A percentile compares a stretch with the other conserved stretches of the same genome.
Evolutionary conservation across 2,113 vertebrate genomes (phyloP).

Genomic region (Patagioenas fasciata): DNA sequence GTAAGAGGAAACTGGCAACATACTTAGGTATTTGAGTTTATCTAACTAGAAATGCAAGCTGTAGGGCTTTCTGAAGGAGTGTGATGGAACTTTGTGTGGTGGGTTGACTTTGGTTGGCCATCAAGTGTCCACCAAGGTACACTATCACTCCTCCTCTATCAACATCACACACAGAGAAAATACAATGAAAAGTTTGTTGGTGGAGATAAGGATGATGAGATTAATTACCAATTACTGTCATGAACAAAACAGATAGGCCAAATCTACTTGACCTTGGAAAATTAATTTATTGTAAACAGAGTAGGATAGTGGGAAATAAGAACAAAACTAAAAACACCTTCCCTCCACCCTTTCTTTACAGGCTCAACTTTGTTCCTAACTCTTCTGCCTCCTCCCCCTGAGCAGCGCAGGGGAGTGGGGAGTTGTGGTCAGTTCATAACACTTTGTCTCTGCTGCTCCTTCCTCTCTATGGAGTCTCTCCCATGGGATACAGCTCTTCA

Average conservation of each 20-base stretch:
- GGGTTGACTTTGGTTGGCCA: not conserved
- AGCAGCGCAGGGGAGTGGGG: accelerated
- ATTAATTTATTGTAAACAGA: not conserved
- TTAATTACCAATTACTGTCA: not conserved
- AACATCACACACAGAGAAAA: not conserved
- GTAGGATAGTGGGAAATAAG: not conserved
- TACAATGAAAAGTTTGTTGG: accelerated
- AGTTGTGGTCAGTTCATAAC: not conserved
- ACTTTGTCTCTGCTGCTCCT: not conserved
- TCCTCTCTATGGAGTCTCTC: not conserved
- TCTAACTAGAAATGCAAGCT: not conserved
- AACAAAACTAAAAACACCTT: not conserved
- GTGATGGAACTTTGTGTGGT: not conserved
- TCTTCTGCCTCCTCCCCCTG: not conserved
- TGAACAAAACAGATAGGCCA: not conserved
- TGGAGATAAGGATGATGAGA: not conserved
- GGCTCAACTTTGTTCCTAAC: not conserved
- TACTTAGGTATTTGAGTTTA: not conserved
- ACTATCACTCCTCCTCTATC: not conserved
- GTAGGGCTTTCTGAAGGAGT: not conserved
- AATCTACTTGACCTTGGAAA: not conserved
- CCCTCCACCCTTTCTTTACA: not conserved
- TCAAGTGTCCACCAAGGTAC: not conserved
- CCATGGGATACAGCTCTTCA: not conserved
- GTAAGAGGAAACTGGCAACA: not conserved